Evolutionary conservation across 2,113 vertebrate genomes (phyloP).

Genomic region (Peromyscus maniculatus): DNA sequence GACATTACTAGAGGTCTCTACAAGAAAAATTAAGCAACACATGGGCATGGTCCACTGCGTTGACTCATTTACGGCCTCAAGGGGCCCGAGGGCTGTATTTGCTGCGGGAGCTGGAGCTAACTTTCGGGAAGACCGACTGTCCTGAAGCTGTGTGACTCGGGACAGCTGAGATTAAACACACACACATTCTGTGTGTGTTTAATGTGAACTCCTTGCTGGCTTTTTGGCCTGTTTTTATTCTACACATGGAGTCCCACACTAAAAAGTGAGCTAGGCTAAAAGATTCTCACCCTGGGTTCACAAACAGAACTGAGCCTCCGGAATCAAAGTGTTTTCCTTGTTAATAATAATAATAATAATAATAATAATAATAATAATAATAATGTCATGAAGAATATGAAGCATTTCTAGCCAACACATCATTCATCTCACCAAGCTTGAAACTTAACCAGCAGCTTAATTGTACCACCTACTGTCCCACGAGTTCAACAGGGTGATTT

Average conservation of each 20-base stretch:
- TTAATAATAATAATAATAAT: not conserved
- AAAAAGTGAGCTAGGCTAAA: not conserved
- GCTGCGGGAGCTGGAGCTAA: not conserved
- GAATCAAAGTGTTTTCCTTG: not conserved
- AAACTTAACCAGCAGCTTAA: no score
- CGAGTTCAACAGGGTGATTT: no score
- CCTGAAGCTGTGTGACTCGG: not conserved
- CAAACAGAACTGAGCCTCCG: not conserved
- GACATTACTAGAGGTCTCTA: slow-evolving; percentile 11
- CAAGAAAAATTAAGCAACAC: slow-evolving; percentile 2
- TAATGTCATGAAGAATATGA: not conserved
- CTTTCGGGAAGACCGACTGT: not conserved
- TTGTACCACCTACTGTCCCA: no score
- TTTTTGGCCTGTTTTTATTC: not conserved
- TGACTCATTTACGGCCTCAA: not conserved
- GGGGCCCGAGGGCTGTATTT: not conserved
- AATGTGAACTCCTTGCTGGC: not conserved
- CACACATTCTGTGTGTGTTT: not conserved
- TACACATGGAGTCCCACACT: not conserved
- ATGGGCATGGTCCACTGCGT: not conserved
- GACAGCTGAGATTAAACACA: not conserved
- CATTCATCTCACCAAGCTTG: no score
- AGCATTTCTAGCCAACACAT: not conserved
- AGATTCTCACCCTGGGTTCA: not conserved
- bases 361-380: no score